Base-by-base conservation (phyloP, 2,888 invertebrate species). In the Hanleya hanleyi region DNA sequence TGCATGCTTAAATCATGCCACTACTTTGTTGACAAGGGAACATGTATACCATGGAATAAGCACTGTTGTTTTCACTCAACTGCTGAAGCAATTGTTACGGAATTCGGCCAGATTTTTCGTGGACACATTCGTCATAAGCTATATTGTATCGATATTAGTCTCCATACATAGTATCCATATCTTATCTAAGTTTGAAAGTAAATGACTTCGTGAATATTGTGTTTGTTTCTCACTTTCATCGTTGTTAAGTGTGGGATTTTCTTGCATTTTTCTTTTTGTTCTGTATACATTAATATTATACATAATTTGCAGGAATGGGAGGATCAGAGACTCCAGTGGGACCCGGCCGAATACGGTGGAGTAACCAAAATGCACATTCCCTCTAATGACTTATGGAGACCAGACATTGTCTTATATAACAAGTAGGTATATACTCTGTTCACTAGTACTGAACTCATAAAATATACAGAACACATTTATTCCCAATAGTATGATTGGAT, bases 241-340 rank as follows among this genome's bases (percentile, higher is more conserved):
- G 18, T 41, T 18, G 9, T 18, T 18, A 41, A 18, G 9, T 18
- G 41, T 41, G 9, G 41, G 41, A 18, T 12, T 41, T 41, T 41
- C n/a, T n/a, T n/a, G 41, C 18, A 41, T 12, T 41, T 41, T 12
- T 41, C 9, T 9, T 41, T 41, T 41, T 41, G 41, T 41, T 41
- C 9, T 41, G 9, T 41, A 18, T 41, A 41, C n/a, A n/a, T n/a
- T n/a, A n/a, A n/a, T n/a, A n/a, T n/a, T n/a, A n/a, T n/a, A n/a
- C n/a, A n/a, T n/a, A n/a, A n/a, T n/a, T 51, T 36, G n/a, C 75
- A 87, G 85, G 82, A 86, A 78, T 87, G 87, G 87, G 77, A 82
- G 32, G 97, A 98, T 91, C 96, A 96, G 92, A 97, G 97, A 92
- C 96, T 98, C 91, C 94, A 95, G 90, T 98, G 98, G 98, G 96